Conservation (phyloP, 2,113 vertebrate species). For the Tympanuchus pallidicinctus region DNA sequence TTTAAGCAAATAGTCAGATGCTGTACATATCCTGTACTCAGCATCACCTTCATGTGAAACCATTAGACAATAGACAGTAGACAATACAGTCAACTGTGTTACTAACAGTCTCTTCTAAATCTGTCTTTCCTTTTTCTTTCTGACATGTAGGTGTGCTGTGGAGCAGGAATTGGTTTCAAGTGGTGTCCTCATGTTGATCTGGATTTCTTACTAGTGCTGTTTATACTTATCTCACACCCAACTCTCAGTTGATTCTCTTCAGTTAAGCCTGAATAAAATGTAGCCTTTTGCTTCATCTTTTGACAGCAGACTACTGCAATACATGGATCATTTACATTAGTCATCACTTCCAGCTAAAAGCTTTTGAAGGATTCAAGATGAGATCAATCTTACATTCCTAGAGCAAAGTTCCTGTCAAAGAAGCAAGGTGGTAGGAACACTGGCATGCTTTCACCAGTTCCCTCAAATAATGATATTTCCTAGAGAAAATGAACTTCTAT, state of each 20-base stretch:
- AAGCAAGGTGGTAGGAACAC: neutral
- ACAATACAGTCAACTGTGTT: neutral
- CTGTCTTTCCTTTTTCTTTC: neutral
- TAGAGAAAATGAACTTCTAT: neutral
- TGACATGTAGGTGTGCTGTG: rapidly evolving
- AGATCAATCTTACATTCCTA: neutral
- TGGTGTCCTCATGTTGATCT: neutral
- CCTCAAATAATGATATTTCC: neutral
- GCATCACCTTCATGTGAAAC: neutral
- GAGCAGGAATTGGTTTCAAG: neutral
- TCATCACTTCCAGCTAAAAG: neutral
- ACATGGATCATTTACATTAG: neutral
- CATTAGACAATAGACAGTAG: neutral
- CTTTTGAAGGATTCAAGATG: neutral
- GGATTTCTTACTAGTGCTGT: neutral
- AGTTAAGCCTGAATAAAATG: neutral
- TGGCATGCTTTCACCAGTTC: neutral
- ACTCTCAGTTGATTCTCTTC: neutral
- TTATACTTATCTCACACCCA: neutral
- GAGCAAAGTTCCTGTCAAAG: neutral
- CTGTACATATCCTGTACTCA: neutral
- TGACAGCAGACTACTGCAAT: neutral
- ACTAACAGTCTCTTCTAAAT: neutral
- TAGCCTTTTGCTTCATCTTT: neutral
- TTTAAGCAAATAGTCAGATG: neutral